Percentiles rank a stretch among this genome's conserved stretches.
Evolutionary conservation across 2,888 invertebrate genomes (phyloP).

Genomic region (Microctonus aethiopoides): DNA sequence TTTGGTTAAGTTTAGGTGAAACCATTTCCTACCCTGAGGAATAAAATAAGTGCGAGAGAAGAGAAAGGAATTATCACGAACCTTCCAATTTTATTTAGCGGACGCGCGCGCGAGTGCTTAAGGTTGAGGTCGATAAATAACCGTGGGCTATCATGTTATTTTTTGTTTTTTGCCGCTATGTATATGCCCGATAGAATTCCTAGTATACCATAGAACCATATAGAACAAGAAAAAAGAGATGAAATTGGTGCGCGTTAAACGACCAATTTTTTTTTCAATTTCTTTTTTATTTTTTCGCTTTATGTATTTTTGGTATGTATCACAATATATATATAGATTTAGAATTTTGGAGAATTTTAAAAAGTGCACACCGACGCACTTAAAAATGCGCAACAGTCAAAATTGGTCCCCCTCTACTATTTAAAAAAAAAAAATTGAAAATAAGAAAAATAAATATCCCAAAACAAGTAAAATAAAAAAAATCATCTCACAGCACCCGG

Average conservation of each 20-base stretch:
- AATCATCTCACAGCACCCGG: slow-evolving; percentile 36
- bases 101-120: not conserved
- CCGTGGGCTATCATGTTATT: slow-evolving; percentile 26
- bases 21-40: slow-evolving; percentile 32
- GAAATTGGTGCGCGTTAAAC: not conserved
- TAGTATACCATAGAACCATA: not conserved
- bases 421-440: not conserved
- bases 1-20: slow-evolving; percentile 30
- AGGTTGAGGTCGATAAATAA: slow-evolving; percentile 47
- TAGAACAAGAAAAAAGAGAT: too few relatives aligned
- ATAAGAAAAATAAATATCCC: too few relatives aligned
- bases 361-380: not conserved
- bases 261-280: not conserved
- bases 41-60: slow-evolving; percentile 5
- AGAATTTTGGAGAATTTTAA: not conserved
- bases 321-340: not conserved
- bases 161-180: not conserved
- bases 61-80: slow-evolving; percentile 31
- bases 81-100: slow-evolving; percentile 32
- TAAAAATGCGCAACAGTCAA: not conserved
- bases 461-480: slow-evolving; percentile 1
- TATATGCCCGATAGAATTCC: slow-evolving; percentile 11
- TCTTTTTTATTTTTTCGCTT: not conserved
- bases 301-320: not conserved
- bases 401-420: not conserved